Conservation (phyloP, 2,113 vertebrate genomes). For the Camelus dromedarius region DNA sequence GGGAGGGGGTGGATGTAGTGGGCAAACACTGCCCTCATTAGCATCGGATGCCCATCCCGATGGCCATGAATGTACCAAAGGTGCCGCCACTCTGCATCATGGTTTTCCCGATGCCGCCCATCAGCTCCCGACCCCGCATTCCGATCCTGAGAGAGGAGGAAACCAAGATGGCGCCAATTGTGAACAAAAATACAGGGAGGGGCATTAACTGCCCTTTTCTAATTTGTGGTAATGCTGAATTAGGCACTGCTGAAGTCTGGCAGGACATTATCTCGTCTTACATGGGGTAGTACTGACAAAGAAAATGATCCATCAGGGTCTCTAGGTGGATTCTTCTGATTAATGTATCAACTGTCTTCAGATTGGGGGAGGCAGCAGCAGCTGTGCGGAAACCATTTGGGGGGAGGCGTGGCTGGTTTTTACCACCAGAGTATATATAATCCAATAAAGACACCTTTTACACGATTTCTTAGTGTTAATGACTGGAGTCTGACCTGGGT, state of each 20-base stretch:
- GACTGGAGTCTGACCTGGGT: not conserved
- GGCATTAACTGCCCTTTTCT: not conserved
- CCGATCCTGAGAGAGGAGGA: constrained; percentile 91
- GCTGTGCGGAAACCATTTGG: not conserved
- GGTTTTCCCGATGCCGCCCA: constrained; percentile 98
- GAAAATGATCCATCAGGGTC: not conserved
- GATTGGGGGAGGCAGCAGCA: not conserved
- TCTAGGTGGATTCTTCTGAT: not conserved
- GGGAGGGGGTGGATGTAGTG: not conserved
- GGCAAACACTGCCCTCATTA: constrained; percentile 79
- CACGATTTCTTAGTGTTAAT: not conserved
- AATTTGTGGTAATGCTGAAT: not conserved
- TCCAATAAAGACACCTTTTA: not conserved
- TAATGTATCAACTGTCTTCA: not conserved
- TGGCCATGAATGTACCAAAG: constrained; percentile 98
- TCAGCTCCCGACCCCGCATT: constrained; percentile 98
- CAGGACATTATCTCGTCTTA: not conserved
- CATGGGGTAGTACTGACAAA: not conserved
- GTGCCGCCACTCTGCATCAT: constrained; percentile 99
- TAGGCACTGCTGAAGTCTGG: not conserved
- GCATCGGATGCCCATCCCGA: constrained; percentile 99
- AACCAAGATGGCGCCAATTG: constrained; percentile 57
- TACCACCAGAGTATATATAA: not conserved
- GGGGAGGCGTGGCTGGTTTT: not conserved
- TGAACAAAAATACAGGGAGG: not conserved